Percentiles rank a stretch among this genome's conserved stretches.
These are phyloP conservation scores for Melanotaenia duboulayi DNA, from an alignment of 2,113 vertebrate genomes.

Conservation along the genomic window DNA sequence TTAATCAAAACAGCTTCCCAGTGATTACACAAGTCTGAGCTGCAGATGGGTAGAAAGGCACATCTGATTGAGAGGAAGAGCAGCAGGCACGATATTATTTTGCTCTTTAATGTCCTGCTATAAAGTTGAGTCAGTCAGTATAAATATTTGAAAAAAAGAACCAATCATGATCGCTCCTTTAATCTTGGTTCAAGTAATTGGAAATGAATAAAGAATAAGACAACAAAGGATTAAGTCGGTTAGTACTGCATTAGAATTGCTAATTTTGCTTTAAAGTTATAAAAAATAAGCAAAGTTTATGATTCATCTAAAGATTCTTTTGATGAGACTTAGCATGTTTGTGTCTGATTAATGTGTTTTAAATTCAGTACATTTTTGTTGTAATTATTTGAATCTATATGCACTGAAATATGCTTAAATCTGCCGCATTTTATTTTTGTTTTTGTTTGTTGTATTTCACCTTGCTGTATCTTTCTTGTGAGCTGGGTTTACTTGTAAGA, in stretches of 20 bases:
- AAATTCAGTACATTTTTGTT: too few relatives aligned
- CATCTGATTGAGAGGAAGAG: constrained; percentile 14
- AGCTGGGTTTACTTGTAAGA: neutral
- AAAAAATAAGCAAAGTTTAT: too few relatives aligned
- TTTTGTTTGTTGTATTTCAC: too few relatives aligned
- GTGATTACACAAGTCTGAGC: constrained; percentile 30
- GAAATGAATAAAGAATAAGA: neutral
- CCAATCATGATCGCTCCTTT: neutral
- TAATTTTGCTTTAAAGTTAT: too few relatives aligned
- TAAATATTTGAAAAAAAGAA: constrained; percentile 15
- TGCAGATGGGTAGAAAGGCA: constrained; percentile 6
- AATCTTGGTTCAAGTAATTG: neutral
- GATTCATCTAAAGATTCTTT: too few relatives aligned
- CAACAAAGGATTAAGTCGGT: neutral
- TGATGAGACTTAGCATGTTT: too few relatives aligned
- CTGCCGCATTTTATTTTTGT: too few relatives aligned
- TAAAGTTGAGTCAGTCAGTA: neutral
- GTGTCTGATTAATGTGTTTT: too few relatives aligned
- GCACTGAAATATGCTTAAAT: too few relatives aligned
- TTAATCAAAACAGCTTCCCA: constrained; percentile 53
- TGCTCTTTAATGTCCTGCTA: constrained; percentile 1
- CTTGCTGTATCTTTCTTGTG: neutral
- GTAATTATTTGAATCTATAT: too few relatives aligned
- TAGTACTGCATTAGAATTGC: neutral
- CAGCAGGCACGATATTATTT: neutral